Evolutionary conservation across 2,113 vertebrate genomes (phyloP).

Genomic region (Xyliphius kryptos): DNA sequence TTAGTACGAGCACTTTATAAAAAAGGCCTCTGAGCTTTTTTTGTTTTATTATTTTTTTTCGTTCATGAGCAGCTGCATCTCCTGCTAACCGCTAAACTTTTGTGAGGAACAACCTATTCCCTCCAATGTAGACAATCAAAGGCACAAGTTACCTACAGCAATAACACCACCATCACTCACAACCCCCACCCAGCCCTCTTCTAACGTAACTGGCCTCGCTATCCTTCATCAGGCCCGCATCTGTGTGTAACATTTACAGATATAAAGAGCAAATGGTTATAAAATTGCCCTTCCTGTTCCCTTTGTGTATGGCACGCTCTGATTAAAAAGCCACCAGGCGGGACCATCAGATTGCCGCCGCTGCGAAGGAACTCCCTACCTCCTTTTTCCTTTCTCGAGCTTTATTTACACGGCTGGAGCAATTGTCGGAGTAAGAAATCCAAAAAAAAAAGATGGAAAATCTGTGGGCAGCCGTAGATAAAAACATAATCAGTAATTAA

Average conservation of each 20-base stretch:
- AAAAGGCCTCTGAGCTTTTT: conserved; percentile 18
- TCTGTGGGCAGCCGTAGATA: background rate
- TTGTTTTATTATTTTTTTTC: conserved; percentile 55
- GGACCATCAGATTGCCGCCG: conserved; percentile 42
- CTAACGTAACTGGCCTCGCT: conserved; percentile 60
- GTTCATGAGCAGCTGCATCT: conserved; percentile 74
- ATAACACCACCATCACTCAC: background rate
- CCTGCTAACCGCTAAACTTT: conserved; percentile 68
- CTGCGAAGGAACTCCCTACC: conserved; percentile 31
- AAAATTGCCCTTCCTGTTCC: conserved; percentile 59
- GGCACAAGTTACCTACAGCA: conserved; percentile 60
- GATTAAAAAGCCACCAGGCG: conserved; percentile 56
- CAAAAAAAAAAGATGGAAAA: background rate
- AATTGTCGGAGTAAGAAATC: background rate
- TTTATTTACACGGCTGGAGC: conserved; percentile 32
- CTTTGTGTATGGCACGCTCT: conserved; percentile 60
- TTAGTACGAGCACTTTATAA: conserved; percentile 66
- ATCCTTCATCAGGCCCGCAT: conserved; percentile 56
- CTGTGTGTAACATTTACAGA: conserved; percentile 55
- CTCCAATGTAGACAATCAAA: conserved; percentile 66
- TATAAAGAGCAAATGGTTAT: conserved; percentile 50
- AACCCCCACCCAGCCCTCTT: conserved; percentile 44
- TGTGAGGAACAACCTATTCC: conserved; percentile 70
- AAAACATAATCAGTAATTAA: conserved; percentile 24
- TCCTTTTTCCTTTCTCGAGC: conserved; percentile 27